Percentiles rank a stretch among this genome's conserved stretches.
Conservation (phyloP, 2,888 invertebrate species). For the Timandra comae region DNA sequence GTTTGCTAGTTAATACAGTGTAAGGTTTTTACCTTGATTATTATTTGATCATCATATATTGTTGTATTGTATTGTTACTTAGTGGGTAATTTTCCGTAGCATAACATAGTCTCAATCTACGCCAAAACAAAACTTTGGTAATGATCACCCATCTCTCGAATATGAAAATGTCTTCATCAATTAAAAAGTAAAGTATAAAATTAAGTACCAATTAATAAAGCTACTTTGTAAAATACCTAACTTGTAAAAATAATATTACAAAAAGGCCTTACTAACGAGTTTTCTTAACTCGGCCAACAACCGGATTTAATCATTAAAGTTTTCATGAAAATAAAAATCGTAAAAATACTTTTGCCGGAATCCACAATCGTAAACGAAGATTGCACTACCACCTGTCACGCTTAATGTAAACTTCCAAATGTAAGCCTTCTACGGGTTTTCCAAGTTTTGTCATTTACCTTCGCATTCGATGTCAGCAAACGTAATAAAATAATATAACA, state of each 20-base stretch:
- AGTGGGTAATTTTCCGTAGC: too few species aligned
- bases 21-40: too few species aligned
- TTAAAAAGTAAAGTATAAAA: too few species aligned
- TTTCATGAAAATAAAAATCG: conserved; percentile 28
- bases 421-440: conserved; percentile 23
- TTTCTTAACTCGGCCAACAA: conserved; percentile 22
- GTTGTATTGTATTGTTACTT: too few species aligned
- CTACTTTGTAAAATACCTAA: too few species aligned
- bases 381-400: conserved; percentile 39
- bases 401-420: conserved; percentile 26
- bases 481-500: conserved; percentile 30
- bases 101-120: too few species aligned
- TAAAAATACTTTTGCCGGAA: conserved; percentile 30
- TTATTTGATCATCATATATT: too few species aligned
- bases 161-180: too few species aligned
- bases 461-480: conserved; percentile 28
- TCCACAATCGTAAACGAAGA: conserved; percentile 39
- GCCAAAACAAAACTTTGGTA: too few species aligned
- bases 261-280: conserved; percentile 20
- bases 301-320: conserved; percentile 24
- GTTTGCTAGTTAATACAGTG: too few species aligned
- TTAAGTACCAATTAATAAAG: too few species aligned
- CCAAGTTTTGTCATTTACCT: conserved; percentile 21
- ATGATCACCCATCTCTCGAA: too few species aligned
- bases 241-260: conserved; percentile 18